Base-by-base conservation (phyloP, 2,888 invertebrate species). In the Papilio gigon region DNA sequence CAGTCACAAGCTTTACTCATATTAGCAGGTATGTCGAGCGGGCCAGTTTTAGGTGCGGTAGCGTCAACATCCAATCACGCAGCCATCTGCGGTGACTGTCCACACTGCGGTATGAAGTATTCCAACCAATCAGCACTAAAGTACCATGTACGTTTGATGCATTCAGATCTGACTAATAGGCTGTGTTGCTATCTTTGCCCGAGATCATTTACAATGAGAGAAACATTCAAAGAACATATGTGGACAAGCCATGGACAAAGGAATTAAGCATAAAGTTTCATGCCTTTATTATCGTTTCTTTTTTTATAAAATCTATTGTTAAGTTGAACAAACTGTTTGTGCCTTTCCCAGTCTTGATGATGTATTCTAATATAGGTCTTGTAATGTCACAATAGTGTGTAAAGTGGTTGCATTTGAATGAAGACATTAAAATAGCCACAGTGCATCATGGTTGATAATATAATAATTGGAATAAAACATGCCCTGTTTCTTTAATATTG, bases 151-250 rank as follows among this genome's bases (percentile, higher is more conserved):
- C 90, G 94, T 74, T 85, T 95, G 80, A 94, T 95, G 87, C 95
- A 95, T 85, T 95, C 95, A 37, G 95, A 95, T 83, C 87, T 95
- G 74, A 93, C 94, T 25, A 94, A 95, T 80, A 92, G 94, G 81
- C 90, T 94, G 72, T 95, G 94, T 84, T 95, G 95, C 83, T 94
- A 95, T 81, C 86, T 95, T 62, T 95, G 95, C 80, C 95, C 95
- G 33, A 92, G 94, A 75, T 94, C 94, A n/a, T 95, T 95, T 76
- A 93, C 94, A 68, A 94, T 94, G 89, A 86, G 95, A 71, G 95
- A 95, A 80, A 94, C 94, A 50, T 95, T 94, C 82, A 95, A 95
- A 82, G 94, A 94, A 75, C 95, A 95, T 80, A 95, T 95, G 94
- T 94, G 93, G 88, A 93, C 94, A 70, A 93, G 92, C 78, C 95